Base-by-base conservation (phyloP, 2,113 vertebrate genomes). In the Mirza zaza region DNA sequence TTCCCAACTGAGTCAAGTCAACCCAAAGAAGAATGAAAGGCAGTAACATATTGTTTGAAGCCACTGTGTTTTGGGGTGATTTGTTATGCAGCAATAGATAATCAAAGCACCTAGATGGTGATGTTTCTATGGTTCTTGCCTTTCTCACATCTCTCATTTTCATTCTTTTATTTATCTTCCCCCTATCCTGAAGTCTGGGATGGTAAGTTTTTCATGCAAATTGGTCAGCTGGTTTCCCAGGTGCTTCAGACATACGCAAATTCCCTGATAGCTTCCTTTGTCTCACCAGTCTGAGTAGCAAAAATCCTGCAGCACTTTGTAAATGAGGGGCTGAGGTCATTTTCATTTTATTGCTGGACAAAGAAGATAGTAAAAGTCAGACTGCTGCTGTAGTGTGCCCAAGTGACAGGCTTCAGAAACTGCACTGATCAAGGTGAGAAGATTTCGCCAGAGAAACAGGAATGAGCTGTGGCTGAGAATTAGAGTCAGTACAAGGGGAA, bases 191-290 rank as follows among this genome's bases (percentile, higher is more conserved):
- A 76, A 57, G 42, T 36, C 73, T 55, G 23, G 32, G 23, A 50
- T 42, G 39, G 42, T 36, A 68, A 86, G 52, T 34, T 42, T 95
- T 63, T 57, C 29, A 91, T 76, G 70, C 88, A 95, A 68, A 94
- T 29, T 42, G 36, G n/a, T 48, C 25, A 57, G 39, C 67, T 93
- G n/a, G 2, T 81, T 75, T 71, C 89, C 90, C 34, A 25, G 55
- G n/a, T 15, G 18, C 32, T 95, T 94, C 73, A 91, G 61, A 91
- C 27, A 79, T 55, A 82, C 21, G 15, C 59, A 95, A 93, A 93
- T 77, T 70, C 68, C 27, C 50, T 27, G 42, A 42, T 2, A 32
- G n/a, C 34, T 87, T 71, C 39, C 75, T 81, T 67, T 52, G 48
- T 80, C 34, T 59, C 59, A 52, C 65, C 32, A 87, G 27, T 1